Conservation (phyloP, 1,140 invertebrate species). For the Sinella curviseta region DNA sequence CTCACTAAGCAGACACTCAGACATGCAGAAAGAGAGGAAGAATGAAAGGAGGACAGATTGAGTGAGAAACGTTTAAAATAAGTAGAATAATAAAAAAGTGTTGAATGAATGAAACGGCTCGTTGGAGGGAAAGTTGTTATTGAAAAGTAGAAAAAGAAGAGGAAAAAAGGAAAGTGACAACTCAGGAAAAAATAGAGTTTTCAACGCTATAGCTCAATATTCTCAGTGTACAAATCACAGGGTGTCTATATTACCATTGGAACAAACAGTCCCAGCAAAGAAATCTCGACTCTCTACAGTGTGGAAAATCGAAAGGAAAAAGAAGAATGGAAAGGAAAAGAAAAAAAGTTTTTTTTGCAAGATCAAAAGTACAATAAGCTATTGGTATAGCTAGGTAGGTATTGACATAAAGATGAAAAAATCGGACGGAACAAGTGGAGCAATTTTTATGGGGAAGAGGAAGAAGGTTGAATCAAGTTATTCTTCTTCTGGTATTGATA, state of each 20-base stretch:
- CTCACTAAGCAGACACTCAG: too few species aligned
- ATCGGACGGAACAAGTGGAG: constrained; percentile 13
- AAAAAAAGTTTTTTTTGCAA: constrained; percentile 9
- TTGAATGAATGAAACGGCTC: constrained; percentile 13
- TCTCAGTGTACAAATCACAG: constrained; percentile 16
- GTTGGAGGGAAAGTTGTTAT: constrained; percentile 20
- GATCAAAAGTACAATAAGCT: constrained; percentile 9
- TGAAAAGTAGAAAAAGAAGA: not conserved
- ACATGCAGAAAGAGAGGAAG: too few species aligned
- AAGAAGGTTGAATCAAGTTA: not conserved
- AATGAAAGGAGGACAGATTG: not conserved
- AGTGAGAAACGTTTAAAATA: not conserved
- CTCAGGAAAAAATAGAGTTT: not conserved
- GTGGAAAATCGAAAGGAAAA: constrained; percentile 1
- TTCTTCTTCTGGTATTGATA: not conserved
- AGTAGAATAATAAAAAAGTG: constrained; percentile 3
- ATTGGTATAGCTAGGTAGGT: too few species aligned
- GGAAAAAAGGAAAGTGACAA: constrained; percentile 13
- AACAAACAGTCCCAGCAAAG: not conserved
- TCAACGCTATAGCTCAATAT: too few species aligned
- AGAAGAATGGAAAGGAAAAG: not conserved
- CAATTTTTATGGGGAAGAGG: constrained; percentile 8
- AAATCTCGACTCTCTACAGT: constrained; percentile 2
- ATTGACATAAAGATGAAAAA: constrained; percentile 6
- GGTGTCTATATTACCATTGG: constrained; percentile 5